Conservation (phyloP, 2,797 vertebrate genomes). For the Sebastolobus altivelis region DNA sequence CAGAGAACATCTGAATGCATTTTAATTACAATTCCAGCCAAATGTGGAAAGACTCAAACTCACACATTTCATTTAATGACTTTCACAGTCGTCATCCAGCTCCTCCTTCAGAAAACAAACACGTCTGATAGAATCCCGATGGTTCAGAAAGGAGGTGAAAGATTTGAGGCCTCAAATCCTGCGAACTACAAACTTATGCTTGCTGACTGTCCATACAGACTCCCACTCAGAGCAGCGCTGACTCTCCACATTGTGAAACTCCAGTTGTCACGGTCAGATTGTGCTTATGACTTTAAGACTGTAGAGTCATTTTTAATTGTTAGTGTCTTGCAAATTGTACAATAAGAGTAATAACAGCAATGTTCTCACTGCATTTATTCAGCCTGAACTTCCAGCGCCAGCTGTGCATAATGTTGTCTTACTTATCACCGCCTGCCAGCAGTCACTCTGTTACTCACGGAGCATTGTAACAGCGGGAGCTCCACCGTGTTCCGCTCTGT, state of each 20-base stretch:
- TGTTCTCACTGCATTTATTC: background rate
- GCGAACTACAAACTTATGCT: background rate
- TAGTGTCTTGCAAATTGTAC: background rate
- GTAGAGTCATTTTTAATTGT: background rate
- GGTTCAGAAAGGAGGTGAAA: background rate
- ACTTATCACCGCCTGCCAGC: constrained; percentile 11
- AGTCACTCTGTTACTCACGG: background rate
- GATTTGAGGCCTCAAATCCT: background rate
- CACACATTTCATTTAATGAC: background rate
- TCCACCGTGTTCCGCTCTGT: background rate
- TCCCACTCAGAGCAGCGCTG: background rate
- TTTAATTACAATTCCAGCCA: background rate
- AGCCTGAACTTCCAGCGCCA: background rate
- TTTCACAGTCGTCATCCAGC: background rate
- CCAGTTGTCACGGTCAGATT: background rate
- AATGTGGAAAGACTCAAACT: background rate
- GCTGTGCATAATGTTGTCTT: constrained; percentile 1
- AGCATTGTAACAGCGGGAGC: background rate
- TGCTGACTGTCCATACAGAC: background rate
- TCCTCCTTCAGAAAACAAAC: background rate
- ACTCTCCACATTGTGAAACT: background rate
- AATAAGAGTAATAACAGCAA: background rate
- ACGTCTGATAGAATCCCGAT: background rate
- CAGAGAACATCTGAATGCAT: background rate
- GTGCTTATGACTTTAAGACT: background rate